Evolutionary conservation across 2,888 invertebrate genomes (phyloP).

Genomic region (Spodoptera exigua): DNA sequence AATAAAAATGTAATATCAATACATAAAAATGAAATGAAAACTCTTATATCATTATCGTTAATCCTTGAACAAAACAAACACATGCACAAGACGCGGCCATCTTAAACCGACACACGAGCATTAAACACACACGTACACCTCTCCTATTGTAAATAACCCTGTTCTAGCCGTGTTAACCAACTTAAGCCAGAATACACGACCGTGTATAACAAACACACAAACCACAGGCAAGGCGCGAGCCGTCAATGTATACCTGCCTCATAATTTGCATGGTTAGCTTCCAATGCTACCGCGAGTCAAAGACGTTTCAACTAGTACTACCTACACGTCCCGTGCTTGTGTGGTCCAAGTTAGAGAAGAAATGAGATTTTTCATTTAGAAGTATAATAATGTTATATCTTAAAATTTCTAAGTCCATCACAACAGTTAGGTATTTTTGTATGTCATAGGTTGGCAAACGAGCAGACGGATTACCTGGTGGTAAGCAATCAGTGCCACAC

Average conservation of each 20-base stretch:
- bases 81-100: not conserved
- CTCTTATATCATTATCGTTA: not conserved
- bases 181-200: constrained; percentile 23
- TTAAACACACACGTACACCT: constrained; percentile 6
- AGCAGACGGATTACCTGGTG: too few species aligned
- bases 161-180: not conserved
- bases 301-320: constrained; percentile 62
- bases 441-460: too few species aligned
- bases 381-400: too few species aligned
- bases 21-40: too few species aligned
- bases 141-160: constrained; percentile 12
- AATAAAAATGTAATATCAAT: too few species aligned
- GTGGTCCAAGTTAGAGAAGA: constrained; percentile 24
- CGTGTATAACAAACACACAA: constrained; percentile 23
- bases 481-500: too few species aligned
- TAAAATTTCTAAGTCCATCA: too few species aligned
- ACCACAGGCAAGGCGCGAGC: constrained; percentile 31
- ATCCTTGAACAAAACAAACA: too few species aligned
- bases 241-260: constrained; percentile 60
- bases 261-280: constrained; percentile 76
- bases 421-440: too few species aligned
- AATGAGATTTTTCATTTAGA: too few species aligned
- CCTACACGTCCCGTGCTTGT: constrained; percentile 12
- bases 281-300: constrained; percentile 68
- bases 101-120: not conserved